Evolutionary conservation across 2,888 invertebrate genomes (phyloP).

Genomic region (Phaedon cochleariae): DNA sequence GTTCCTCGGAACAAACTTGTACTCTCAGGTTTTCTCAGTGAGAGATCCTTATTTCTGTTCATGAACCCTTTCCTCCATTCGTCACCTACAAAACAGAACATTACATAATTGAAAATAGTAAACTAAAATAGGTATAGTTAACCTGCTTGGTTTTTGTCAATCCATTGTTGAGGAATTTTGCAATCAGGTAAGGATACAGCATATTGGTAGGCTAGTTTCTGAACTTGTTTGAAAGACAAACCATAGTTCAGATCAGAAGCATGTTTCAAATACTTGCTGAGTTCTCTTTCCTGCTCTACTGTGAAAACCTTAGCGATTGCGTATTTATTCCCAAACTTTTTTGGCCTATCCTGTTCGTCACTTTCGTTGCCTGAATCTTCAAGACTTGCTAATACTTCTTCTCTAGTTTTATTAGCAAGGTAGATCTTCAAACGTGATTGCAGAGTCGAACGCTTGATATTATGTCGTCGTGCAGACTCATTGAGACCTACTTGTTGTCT

Average conservation of each 20-base stretch:
- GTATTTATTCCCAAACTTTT: slow-evolving; percentile 10
- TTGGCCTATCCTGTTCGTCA: not conserved
- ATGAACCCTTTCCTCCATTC: slow-evolving; percentile 29
- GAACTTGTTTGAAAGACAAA: slow-evolving; percentile 16
- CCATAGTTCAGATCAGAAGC: slow-evolving; percentile 23
- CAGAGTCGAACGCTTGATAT: slow-evolving; percentile 34
- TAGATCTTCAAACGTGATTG: slow-evolving; percentile 28
- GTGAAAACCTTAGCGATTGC: slow-evolving; percentile 10
- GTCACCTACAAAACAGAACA: not conserved
- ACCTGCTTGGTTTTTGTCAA: slow-evolving; percentile 10
- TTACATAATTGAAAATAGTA: not conserved
- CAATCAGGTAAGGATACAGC: slow-evolving; percentile 25
- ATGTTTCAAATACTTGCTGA: slow-evolving; percentile 21
- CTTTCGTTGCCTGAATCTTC: slow-evolving; percentile 6
- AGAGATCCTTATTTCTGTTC: slow-evolving; percentile 14
- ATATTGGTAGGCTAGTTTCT: slow-evolving; percentile 26
- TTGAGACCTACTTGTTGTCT: slow-evolving; percentile 27
- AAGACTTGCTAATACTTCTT: too few species aligned
- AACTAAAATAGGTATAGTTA: slow-evolving; percentile 5
- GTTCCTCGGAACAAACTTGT: slow-evolving; percentile 44
- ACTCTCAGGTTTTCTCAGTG: slow-evolving; percentile 45
- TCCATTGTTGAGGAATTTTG: slow-evolving; percentile 35
- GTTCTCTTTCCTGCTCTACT: slow-evolving; percentile 17
- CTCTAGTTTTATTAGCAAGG: too few species aligned
- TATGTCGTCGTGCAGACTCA: slow-evolving; percentile 36